Percentiles rank a stretch among this genome's conserved stretches.
Conservation (phyloP, 2,797 vertebrate species). For the Semotilus atromaculatus region DNA sequence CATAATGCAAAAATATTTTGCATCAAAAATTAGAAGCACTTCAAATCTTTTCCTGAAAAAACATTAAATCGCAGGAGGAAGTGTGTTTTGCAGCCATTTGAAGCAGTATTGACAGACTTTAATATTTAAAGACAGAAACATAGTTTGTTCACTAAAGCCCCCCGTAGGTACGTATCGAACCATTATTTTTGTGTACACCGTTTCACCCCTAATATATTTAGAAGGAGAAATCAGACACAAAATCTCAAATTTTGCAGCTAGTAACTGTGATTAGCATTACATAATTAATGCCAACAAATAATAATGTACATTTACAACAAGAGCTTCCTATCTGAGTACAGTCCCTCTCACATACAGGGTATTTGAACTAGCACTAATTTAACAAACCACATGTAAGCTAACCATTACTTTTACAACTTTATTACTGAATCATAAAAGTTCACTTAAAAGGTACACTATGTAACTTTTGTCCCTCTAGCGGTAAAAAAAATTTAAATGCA, state of each 20-base stretch:
- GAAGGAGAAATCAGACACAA: background rate
- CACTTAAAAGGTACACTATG: background rate
- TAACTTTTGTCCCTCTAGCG: background rate
- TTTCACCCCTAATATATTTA: background rate
- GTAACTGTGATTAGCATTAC: background rate
- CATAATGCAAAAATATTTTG: background rate
- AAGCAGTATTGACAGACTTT: background rate
- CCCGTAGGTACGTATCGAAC: background rate
- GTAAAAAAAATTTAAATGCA: background rate
- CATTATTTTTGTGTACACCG: background rate
- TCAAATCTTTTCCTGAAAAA: no score
- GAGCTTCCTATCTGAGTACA: slow-evolving; percentile 15
- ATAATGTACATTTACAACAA: background rate
- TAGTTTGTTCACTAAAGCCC: slow-evolving; percentile 2
- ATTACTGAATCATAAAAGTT: background rate
- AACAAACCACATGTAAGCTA: background rate
- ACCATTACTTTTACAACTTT: background rate
- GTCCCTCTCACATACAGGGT: background rate
- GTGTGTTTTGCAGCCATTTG: background rate
- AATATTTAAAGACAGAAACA: background rate
- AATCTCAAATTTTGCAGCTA: background rate
- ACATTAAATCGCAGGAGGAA: background rate
- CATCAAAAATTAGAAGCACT: background rate
- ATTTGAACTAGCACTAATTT: background rate
- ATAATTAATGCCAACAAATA: background rate